phyloP scores from a whole-genome alignment of 2,797 vertebrate genomes.

The Alcedo atthis region DNA sequence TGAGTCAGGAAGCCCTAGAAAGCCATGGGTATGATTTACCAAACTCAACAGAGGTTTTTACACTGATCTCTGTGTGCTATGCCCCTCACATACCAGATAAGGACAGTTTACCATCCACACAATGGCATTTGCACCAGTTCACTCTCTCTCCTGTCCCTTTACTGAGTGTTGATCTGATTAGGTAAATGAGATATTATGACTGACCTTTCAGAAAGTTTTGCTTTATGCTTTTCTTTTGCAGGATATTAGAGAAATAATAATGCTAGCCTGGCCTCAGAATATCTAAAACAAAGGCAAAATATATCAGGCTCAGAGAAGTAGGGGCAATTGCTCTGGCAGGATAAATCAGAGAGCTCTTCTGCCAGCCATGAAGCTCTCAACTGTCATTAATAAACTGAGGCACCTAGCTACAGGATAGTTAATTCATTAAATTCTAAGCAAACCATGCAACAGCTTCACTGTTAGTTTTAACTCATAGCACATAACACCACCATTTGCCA shows the following conservation, averaged over 20 bases:
- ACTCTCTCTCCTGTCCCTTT: neutral
- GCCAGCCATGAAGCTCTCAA: neutral
- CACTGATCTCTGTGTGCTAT: neutral
- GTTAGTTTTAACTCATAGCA: constrained; percentile 36
- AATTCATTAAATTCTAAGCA: constrained; percentile 52
- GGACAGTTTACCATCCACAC: neutral
- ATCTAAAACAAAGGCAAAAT: neutral
- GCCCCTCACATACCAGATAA: neutral
- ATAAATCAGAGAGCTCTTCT: neutral
- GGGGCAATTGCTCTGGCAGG: neutral
- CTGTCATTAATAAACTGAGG: neutral
- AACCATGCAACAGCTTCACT: neutral
- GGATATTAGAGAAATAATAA: neutral
- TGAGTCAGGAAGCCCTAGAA: neutral
- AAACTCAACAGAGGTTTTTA: neutral
- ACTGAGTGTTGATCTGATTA: neutral
- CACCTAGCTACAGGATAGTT: neutral
- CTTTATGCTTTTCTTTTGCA: neutral
- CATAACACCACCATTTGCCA: constrained; percentile 39
- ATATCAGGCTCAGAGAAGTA: neutral
- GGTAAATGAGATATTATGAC: neutral
- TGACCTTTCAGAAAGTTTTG: neutral
- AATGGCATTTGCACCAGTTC: neutral
- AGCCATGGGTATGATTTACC: neutral
- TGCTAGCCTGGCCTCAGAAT: neutral